Evolutionary conservation across 2,797 vertebrate genomes (phyloP), one percentile per base, ranked within the genome.

Genomic region (Cryptoprocta ferox): DNA sequence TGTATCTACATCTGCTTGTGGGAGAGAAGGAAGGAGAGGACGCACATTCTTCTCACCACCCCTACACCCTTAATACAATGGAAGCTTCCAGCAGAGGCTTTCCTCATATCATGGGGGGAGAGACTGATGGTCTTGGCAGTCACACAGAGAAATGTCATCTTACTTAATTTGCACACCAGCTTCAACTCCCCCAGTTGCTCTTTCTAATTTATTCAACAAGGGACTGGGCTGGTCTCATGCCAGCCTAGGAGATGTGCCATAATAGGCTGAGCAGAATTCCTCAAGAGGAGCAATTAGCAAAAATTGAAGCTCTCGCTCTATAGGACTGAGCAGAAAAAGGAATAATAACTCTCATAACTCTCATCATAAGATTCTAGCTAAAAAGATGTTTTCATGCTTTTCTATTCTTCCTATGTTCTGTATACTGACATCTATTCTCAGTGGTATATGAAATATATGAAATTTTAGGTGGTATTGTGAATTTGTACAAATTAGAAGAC

Each of bases 191-290:
- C 50, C 39, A 78, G 39, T 45, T 92, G 56, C 59, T 94, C 73
- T 81, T 94, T 91, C 79, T 96, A 97, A 96, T 96, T 96, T 96
- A 89, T 91, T 93, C 91, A 81, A 28, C 59, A n/a, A 68, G 91
- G 82, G 63, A 94, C n/a, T 7, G 18, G 35, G n/a, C 70, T 96
- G 70, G 65, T 93, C 50, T 96, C 75, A 48, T 79, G 80, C n/a
- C 91, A 96, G 11, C 68, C 50, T 89, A 93, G 84, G 37, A 95
- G 63, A 91, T 92, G 24, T 35, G 92, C 56, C 73, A 95, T 30
- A 96, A 85, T 82, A 96, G 65, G 12, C 65, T 79, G 50, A 89
- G 45, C 48, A 73, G 82, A 97, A 97, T 94, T 96, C 89, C 92
- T 94, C 85, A 86, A 73, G 81, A 96, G 92, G 68, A 83, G 45